A percentile compares a stretch with the other conserved stretches of the same genome.
Conservation (phyloP, 1,140 invertebrate species). For the Agraylea sexmaculata region DNA sequence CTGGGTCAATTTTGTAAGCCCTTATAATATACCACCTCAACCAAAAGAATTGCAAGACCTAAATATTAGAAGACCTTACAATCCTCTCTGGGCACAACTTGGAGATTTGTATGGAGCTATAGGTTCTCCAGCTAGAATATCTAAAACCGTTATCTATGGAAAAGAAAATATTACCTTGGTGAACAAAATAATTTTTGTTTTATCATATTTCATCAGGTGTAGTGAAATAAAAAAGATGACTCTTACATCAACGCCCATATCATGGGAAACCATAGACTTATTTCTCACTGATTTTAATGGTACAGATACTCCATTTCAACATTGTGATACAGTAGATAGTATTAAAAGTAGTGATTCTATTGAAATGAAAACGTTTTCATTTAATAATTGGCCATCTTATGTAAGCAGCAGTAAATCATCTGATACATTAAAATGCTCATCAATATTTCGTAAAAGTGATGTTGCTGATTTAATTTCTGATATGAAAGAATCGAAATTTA, state of each 20-base stretch:
- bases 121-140: slow-evolving; percentile 59
- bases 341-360: slow-evolving; percentile 13
- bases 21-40: slow-evolving; percentile 27
- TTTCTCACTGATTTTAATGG: slow-evolving; percentile 11
- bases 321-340: neutral
- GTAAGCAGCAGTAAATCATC: no score
- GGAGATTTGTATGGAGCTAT: slow-evolving; percentile 73
- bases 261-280: slow-evolving; percentile 17
- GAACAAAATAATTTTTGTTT: slow-evolving; percentile 50
- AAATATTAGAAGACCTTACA: slow-evolving; percentile 44
- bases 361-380: slow-evolving; percentile 20
- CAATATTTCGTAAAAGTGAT: no score
- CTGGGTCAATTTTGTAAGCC: slow-evolving; percentile 71
- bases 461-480: no score
- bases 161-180: slow-evolving; percentile 52
- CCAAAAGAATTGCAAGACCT: slow-evolving; percentile 23
- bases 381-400: slow-evolving; percentile 6
- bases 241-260: slow-evolving; percentile 8
- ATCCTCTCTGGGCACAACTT: slow-evolving; percentile 78
- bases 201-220: slow-evolving; percentile 78
- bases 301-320: slow-evolving; percentile 1
- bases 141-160: slow-evolving; percentile 69
- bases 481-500: no score
- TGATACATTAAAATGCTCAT: no score
- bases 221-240: slow-evolving; percentile 45